phyloP scores from a whole-genome alignment of 2,797 vertebrate species.

The Propithecus deckenii region DNA sequence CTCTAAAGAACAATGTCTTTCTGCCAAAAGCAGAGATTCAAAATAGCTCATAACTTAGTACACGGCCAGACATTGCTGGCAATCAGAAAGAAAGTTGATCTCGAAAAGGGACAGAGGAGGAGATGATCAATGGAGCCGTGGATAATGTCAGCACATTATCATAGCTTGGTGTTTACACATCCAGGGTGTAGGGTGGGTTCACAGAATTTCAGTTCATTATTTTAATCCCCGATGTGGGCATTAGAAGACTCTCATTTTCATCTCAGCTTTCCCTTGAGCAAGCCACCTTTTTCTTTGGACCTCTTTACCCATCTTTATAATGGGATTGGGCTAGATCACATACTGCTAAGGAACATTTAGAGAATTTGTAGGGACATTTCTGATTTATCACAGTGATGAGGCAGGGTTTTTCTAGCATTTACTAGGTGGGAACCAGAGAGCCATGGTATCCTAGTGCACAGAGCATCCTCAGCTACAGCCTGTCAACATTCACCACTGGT shows the following conservation, averaged over 20 bases:
- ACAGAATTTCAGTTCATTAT: not conserved
- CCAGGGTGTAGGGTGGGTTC: not conserved
- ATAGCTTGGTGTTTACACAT: not conserved
- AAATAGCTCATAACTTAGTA: not conserved
- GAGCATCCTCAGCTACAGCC: not conserved
- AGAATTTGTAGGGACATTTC: not conserved
- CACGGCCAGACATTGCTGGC: not conserved
- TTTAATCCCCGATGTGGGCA: not conserved
- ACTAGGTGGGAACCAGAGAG: not conserved
- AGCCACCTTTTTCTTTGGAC: not conserved
- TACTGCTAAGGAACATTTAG: not conserved
- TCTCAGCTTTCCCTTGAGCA: not conserved
- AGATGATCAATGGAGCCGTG: not conserved
- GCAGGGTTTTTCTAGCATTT: not conserved
- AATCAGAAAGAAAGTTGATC: not conserved
- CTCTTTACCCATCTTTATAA: not conserved
- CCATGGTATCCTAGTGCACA: not conserved
- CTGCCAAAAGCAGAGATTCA: not conserved
- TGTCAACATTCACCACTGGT: not conserved
- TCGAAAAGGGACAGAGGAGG: not conserved
- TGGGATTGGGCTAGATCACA: not conserved
- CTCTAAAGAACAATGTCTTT: not conserved
- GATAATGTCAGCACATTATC: not conserved
- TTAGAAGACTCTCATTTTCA: not conserved
- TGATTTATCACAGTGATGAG: not conserved